phyloP scores from a whole-genome alignment of 2,113 vertebrate genomes.

The Holacanthus passer region DNA sequence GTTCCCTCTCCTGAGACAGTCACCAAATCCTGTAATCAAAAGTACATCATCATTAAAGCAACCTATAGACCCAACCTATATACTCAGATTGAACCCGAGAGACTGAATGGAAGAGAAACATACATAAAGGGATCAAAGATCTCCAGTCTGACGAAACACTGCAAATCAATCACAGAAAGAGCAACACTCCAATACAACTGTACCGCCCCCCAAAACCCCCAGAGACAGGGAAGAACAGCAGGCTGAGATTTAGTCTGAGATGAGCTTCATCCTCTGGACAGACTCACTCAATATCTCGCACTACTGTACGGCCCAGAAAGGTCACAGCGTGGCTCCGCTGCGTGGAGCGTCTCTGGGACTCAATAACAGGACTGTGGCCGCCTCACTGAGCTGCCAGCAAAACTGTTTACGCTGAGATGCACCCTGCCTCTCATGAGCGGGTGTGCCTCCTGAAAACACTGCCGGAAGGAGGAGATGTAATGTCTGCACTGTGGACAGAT shows the following conservation, averaged over 20 bases:
- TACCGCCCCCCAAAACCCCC: slow-evolving; percentile 26
- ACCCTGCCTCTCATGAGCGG: slow-evolving; percentile 46
- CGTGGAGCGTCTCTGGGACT: slow-evolving; percentile 61
- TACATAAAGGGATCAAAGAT: slow-evolving; percentile 53
- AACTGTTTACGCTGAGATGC: slow-evolving; percentile 54
- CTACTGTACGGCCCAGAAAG: slow-evolving; percentile 54
- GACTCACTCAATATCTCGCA: slow-evolving; percentile 68
- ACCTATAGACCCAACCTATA: slow-evolving; percentile 26
- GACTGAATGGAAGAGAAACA: slow-evolving; percentile 27
- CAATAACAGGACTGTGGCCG: slow-evolving; percentile 57
- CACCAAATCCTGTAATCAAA: slow-evolving; percentile 43
- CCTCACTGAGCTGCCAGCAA: slow-evolving; percentile 56
- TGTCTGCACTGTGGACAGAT: slow-evolving; percentile 32
- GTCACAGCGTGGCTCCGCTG: slow-evolving; percentile 63
- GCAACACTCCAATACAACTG: slow-evolving; percentile 40
- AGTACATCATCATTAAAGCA: slow-evolving; percentile 36
- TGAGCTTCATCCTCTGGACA: slow-evolving; percentile 64
- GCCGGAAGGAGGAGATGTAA: slow-evolving; percentile 49
- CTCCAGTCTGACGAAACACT: slow-evolving; percentile 55
- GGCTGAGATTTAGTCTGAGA: slow-evolving; percentile 54
- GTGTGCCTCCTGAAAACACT: slow-evolving; percentile 43
- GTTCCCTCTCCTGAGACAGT: slow-evolving; percentile 22
- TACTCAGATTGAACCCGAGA: slow-evolving; percentile 15
- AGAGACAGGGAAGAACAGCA: slow-evolving; percentile 25
- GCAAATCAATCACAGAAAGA: slow-evolving; percentile 67